Base-by-base conservation (phyloP, 2,797 vertebrate genomes). In the Triplophysa bombifrons region DNA sequence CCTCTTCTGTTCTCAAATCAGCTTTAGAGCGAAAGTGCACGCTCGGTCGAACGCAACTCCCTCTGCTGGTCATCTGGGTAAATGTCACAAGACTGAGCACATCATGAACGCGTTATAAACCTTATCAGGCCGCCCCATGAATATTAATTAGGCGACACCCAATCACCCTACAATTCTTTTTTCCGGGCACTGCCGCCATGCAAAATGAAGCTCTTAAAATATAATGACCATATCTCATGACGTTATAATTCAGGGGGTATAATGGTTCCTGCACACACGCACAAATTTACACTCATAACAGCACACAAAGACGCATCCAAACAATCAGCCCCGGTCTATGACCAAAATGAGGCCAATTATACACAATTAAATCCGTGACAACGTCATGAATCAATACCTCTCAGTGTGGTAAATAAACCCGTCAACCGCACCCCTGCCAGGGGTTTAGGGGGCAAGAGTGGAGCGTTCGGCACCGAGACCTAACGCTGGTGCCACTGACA, bases 11-110 rank as follows among this genome's bases (percentile, higher is more conserved):
- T 65, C 34, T 30, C 34, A 30, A 50, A 55, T 72, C 58, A 72
- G 70, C 48, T 16, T 73, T 14, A 46, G 34, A 55, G 69, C 76
- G 17, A n/a, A 38, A 38, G 34, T 38, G 34, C 13, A n/a, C 27
- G 41, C 44, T 53, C 22, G 25, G 61, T 61, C 70, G 56, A 74
- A 65, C 72, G 46, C 60, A 30, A 75, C 87, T 86, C 86, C 87
- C 85, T 85, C 87, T 86, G 80, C 82, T 87, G 87, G 85, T 65
- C 55, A 75, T 17, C 14, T 66, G 25, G 20, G 25, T 22, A 75
- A 82, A 76, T 78, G 70, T 75, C 71, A 78, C 58, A 61, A 61
- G 0, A 61, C 13, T 27, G 25, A 2, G 22, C 20, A 22, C 25
- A 63, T 14, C 13, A 61, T 16, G 16, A 58, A 58, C 60, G 3